These are phyloP conservation scores for Coturnix japonica DNA, from an alignment of 2,113 vertebrate species.

Conservation along the genomic window DNA sequence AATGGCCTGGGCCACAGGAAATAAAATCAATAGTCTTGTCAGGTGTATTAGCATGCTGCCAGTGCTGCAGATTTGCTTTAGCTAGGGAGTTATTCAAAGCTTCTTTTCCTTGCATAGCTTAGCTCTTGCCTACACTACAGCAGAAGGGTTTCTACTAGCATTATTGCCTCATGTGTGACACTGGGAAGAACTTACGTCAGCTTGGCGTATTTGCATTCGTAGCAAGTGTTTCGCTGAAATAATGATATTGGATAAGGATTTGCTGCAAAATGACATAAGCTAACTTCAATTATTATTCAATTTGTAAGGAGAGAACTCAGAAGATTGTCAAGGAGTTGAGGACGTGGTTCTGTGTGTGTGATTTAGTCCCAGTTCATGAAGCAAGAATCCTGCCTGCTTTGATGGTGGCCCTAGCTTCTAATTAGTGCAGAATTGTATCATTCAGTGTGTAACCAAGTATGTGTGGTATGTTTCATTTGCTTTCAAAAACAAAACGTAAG, in stretches of 20 bases:
- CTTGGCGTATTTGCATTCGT: background rate
- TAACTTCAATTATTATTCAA: background rate
- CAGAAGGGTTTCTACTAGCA: background rate
- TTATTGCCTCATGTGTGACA: background rate
- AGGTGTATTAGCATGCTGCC: background rate
- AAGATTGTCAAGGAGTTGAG: background rate
- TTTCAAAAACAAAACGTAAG: background rate
- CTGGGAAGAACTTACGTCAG: background rate
- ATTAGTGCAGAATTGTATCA: background rate
- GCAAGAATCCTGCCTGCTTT: background rate
- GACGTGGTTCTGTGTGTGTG: accelerated
- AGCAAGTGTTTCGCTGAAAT: background rate
- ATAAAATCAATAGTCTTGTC: background rate
- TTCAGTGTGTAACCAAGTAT: background rate
- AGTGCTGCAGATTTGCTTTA: background rate
- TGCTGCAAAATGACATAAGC: background rate
- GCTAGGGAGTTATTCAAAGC: background rate
- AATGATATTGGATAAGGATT: background rate
- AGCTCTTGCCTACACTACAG: background rate
- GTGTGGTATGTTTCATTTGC: background rate
- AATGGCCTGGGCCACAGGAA: background rate
- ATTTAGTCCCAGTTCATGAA: background rate
- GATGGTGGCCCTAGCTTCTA: background rate
- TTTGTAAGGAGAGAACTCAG: background rate
- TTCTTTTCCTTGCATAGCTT: background rate